Conservation (phyloP, 1,140 invertebrate genomes). For the Melipona quadrifasciata region DNA sequence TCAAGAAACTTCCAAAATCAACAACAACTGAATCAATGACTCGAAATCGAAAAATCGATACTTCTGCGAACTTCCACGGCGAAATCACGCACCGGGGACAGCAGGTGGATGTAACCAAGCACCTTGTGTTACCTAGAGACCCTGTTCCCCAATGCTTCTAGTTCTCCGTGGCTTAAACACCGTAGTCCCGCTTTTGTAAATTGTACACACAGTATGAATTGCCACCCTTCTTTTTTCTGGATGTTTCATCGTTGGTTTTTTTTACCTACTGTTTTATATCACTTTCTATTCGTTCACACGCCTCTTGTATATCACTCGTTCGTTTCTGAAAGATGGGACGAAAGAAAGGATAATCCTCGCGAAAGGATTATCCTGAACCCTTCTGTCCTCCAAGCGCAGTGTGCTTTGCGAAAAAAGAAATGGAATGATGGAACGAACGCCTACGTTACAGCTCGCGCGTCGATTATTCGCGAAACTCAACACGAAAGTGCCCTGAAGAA, state of each 20-base stretch:
- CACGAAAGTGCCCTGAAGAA: slow-evolving; percentile 96
- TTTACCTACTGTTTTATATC: background rate
- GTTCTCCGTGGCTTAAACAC: background rate
- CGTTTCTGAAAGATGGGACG: background rate
- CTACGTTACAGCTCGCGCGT: slow-evolving; percentile 86
- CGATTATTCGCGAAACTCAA: slow-evolving; percentile 96
- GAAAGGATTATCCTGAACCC: background rate
- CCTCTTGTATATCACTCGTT: background rate
- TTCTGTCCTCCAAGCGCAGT: background rate
- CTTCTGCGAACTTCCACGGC: background rate
- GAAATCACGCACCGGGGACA: slow-evolving; percentile 31
- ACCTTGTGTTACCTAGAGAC: slow-evolving; percentile 7
- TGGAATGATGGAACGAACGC: slow-evolving; percentile 5
- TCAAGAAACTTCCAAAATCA: background rate
- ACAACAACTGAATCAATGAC: background rate
- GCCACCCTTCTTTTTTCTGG: background rate
- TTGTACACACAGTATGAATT: background rate
- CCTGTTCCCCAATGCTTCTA: slow-evolving; percentile 34
- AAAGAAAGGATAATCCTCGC: background rate
- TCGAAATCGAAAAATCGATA: background rate
- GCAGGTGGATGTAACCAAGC: slow-evolving; percentile 39
- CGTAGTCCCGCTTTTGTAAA: slow-evolving; percentile 10
- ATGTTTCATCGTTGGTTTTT: slow-evolving; percentile 10
- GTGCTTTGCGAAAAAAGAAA: background rate
- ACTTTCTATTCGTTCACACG: background rate